A percentile compares a stretch with the other conserved stretches of the same genome.
phyloP scores from a whole-genome alignment of 2,113 vertebrate genomes.

The Rhombomys opimus region DNA sequence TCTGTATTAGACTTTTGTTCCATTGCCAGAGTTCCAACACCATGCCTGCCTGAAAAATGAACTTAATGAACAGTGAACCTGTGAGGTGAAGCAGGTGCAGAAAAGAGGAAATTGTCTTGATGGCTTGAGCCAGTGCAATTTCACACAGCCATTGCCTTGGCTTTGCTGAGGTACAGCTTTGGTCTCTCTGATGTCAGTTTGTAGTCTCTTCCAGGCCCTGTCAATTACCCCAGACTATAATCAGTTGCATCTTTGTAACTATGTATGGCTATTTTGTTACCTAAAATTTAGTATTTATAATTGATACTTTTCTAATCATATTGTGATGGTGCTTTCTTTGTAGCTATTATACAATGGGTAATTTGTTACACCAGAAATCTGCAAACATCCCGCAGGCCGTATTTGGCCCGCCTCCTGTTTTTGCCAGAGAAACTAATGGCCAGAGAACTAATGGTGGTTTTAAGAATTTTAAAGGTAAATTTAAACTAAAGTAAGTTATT shows the following conservation, averaged over 20 bases:
- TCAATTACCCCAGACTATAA: conserved; percentile 27
- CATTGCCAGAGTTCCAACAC: neutral
- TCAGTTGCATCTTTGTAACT: neutral
- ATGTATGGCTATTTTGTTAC: conserved; percentile 10
- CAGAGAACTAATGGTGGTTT: neutral
- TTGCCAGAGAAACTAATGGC: neutral
- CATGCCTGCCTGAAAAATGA: conserved; percentile 26
- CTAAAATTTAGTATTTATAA: conserved; percentile 33
- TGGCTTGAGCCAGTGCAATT: neutral
- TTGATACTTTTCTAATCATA: neutral
- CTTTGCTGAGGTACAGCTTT: neutral
- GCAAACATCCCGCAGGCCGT: neutral
- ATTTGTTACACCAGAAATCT: neutral
- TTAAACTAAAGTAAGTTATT: neutral
- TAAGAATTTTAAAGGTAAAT: conserved; percentile 49
- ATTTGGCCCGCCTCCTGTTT: neutral
- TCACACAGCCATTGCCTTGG: neutral
- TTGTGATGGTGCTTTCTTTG: neutral
- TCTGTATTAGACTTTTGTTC: neutral
- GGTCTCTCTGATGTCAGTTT: neutral
- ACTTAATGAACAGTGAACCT: neutral
- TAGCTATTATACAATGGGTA: neutral
- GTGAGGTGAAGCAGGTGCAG: neutral
- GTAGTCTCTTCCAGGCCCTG: neutral
- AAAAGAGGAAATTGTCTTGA: neutral